Conservation (phyloP, 1,140 invertebrate species). For the Papilio xuthus region DNA sequence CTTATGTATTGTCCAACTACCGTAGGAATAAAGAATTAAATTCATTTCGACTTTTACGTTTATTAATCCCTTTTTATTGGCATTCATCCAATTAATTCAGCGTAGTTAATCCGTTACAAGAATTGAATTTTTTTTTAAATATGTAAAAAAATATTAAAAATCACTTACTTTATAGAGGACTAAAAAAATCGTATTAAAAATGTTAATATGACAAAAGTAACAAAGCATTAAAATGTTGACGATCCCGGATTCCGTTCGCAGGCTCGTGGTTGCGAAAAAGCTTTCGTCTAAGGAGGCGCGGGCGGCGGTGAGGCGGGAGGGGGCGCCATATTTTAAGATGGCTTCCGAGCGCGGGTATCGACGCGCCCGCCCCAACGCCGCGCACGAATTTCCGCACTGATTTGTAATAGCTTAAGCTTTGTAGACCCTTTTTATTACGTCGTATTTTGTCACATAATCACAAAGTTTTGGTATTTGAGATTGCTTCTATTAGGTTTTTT, state of each 20-base stretch:
- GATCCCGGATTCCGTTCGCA: conserved; percentile 50
- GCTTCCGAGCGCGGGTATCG: conserved; percentile 76
- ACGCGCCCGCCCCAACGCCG: conserved; percentile 56
- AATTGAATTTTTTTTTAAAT: too few relatives aligned
- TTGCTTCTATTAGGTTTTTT: neutral
- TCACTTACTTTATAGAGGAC: neutral
- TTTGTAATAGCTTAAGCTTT: conserved; percentile 31
- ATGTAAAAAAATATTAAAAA: too few relatives aligned
- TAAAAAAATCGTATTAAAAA: neutral
- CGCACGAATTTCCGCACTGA: conserved; percentile 45
- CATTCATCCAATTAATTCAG: too few relatives aligned
- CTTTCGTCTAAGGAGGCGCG: conserved; percentile 75
- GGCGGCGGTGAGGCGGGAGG: conserved; percentile 44
- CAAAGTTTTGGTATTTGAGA: neutral
- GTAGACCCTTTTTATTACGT: neutral
- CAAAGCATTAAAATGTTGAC: conserved; percentile 56
- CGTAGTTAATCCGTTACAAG: too few relatives aligned
- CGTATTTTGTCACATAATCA: conserved; percentile 11
- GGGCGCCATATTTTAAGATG: conserved; percentile 79
- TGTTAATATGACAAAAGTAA: neutral
- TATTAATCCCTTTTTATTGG: too few relatives aligned
- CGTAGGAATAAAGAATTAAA: too few relatives aligned
- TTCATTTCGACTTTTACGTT: too few relatives aligned
- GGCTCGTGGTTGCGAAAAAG: conserved; percentile 70
- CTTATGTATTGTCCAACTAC: too few relatives aligned